These are phyloP conservation scores for Drosophila aldrichi DNA, from an alignment of 2,888 invertebrate genomes.

Conservation along the genomic window DNA sequence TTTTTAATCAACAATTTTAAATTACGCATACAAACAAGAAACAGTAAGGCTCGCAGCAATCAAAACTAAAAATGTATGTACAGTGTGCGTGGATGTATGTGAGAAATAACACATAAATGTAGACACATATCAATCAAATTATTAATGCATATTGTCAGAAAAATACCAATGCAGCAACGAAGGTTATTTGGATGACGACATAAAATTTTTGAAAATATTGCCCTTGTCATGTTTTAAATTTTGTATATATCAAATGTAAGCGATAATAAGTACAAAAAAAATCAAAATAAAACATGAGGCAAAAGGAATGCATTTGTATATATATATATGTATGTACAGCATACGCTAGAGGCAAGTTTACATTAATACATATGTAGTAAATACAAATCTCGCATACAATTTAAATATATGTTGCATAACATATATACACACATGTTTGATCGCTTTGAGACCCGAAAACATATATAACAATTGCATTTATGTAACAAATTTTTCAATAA, in stretches of 20 bases:
- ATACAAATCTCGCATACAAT: background rate
- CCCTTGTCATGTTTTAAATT: background rate
- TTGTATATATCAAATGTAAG: background rate
- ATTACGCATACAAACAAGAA: conserved; percentile 28
- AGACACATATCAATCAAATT: background rate
- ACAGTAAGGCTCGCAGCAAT: conserved; percentile 30
- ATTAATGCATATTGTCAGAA: background rate
- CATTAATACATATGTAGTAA: background rate
- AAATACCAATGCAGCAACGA: conserved; percentile 10
- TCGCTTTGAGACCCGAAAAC: conserved; percentile 13
- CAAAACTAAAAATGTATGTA: conserved; percentile 3
- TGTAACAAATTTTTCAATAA: conserved; percentile 37
- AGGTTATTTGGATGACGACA: conserved; percentile 13
- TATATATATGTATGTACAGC: background rate
- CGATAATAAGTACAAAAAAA: conserved; percentile 19
- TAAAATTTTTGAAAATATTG: conserved; percentile 6
- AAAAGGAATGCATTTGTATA: conserved; percentile 35
- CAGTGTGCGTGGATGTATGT: background rate
- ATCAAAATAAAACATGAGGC: background rate
- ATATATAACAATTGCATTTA: conserved; percentile 9
- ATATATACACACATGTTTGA: conserved; percentile 9
- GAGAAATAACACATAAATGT: conserved; percentile 2
- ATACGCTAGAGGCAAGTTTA: conserved; percentile 4
- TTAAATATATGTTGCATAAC: background rate
- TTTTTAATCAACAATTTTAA: conserved; percentile 32